phyloP scores from a whole-genome alignment of 2,113 vertebrate species.

The Ornithorhynchus anatinus region DNA sequence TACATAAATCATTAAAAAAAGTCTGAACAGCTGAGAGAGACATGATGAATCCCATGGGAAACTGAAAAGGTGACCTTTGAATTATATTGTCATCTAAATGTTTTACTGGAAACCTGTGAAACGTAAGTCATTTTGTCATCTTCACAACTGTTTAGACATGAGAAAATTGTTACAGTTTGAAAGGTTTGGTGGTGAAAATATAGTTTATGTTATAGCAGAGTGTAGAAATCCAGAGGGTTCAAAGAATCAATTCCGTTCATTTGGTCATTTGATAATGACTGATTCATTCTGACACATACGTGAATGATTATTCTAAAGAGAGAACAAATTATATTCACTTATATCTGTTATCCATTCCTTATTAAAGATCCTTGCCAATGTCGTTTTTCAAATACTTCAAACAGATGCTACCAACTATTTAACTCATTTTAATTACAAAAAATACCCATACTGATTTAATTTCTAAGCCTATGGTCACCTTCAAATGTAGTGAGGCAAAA shows the following conservation, averaged over 20 bases:
- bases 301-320: slow-evolving; percentile 23
- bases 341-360: slow-evolving; percentile 26
- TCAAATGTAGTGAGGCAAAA: slow-evolving; percentile 22
- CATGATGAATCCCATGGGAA: no score
- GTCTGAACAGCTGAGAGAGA: no score
- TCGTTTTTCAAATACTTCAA: slow-evolving; percentile 49
- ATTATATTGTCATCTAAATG: no score
- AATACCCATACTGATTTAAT: slow-evolving; percentile 4
- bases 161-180: not conserved
- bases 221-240: not conserved
- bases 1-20: no score
- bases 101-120: no score
- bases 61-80: no score
- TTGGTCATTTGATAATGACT: slow-evolving; percentile 11
- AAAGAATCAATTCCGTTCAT: not conserved
- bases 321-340: slow-evolving; percentile 9
- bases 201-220: not conserved
- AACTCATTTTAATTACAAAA: slow-evolving; percentile 19
- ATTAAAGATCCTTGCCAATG: slow-evolving; percentile 9
- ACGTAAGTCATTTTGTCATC: no score
- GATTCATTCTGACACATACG: slow-evolving; percentile 5
- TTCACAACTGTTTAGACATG: not conserved
- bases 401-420: slow-evolving; percentile 20
- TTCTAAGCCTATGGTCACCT: not conserved
- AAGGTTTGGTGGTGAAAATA: not conserved